Conservation (phyloP, 2,113 vertebrate species). For the Callipepla squamata region DNA sequence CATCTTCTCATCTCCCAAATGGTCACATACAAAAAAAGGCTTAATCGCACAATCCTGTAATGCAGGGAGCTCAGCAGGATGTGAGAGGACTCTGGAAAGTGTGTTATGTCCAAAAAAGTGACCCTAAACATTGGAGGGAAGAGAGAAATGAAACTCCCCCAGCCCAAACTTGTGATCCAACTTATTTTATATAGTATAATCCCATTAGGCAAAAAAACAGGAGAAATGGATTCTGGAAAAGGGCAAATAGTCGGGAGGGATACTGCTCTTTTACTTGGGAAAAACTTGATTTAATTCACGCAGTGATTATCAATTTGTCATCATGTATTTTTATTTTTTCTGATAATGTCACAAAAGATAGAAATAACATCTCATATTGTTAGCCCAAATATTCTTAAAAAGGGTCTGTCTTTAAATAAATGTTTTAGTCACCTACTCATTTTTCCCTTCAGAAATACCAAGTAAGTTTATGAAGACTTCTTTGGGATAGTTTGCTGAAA, state of each 20-base stretch:
- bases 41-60: not conserved
- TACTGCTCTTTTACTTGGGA: not conserved
- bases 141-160: not conserved
- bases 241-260: not conserved
- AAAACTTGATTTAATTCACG: not conserved
- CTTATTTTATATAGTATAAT: not conserved
- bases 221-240: not conserved
- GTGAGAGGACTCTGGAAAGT: not conserved
- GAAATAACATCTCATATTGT: not conserved
- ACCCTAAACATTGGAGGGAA: not conserved
- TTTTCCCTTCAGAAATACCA: not conserved
- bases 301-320: not conserved
- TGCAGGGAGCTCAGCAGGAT: not conserved
- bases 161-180: not conserved
- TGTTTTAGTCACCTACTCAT: not conserved
- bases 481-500: not conserved
- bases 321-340: not conserved
- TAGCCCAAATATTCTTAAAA: not conserved
- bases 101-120: not conserved
- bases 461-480: not conserved
- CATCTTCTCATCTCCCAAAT: not conserved
- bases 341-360: not conserved
- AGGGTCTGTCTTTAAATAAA: not conserved
- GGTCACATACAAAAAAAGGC: not conserved
- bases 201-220: not conserved